A percentile compares a stretch with the other conserved stretches of the same genome.
phyloP scores from a whole-genome alignment of 2,797 vertebrate species.

The Lerista edwardsae region DNA sequence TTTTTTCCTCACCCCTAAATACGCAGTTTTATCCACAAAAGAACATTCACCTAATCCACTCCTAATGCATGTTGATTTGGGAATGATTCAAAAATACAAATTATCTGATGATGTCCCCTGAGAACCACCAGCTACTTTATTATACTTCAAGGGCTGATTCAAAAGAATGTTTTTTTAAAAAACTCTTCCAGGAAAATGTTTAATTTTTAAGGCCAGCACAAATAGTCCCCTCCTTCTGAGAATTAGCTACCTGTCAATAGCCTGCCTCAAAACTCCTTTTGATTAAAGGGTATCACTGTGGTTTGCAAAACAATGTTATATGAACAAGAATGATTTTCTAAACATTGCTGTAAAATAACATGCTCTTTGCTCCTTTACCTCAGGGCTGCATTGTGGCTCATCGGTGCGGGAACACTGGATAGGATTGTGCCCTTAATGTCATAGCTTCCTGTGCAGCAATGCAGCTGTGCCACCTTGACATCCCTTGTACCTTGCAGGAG shows the following conservation, averaged over 20 bases:
- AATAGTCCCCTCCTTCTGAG: background rate
- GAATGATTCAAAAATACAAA: background rate
- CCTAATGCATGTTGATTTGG: constrained; percentile 5
- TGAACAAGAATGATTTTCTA: background rate
- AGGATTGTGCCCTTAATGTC: no score
- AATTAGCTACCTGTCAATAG: constrained; percentile 26
- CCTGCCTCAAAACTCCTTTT: background rate
- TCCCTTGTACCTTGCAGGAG: no score
- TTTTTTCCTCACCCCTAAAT: background rate
- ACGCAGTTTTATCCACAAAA: constrained; percentile 28
- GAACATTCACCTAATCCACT: constrained; percentile 25
- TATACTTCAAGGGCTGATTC: background rate
- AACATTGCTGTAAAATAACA: background rate
- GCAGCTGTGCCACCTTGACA: no score
- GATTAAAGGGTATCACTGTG: background rate
- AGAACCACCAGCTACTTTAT: constrained; percentile 7
- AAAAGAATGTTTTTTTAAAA: background rate
- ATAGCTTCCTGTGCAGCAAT: no score
- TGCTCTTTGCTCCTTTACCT: background rate
- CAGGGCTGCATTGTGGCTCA: no score
- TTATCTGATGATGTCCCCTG: background rate
- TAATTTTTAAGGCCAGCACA: background rate
- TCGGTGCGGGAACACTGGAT: no score
- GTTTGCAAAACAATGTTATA: background rate
- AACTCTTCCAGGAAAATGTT: background rate